phyloP scores from a whole-genome alignment of 2,797 vertebrate species.

The Mallotus villosus region DNA sequence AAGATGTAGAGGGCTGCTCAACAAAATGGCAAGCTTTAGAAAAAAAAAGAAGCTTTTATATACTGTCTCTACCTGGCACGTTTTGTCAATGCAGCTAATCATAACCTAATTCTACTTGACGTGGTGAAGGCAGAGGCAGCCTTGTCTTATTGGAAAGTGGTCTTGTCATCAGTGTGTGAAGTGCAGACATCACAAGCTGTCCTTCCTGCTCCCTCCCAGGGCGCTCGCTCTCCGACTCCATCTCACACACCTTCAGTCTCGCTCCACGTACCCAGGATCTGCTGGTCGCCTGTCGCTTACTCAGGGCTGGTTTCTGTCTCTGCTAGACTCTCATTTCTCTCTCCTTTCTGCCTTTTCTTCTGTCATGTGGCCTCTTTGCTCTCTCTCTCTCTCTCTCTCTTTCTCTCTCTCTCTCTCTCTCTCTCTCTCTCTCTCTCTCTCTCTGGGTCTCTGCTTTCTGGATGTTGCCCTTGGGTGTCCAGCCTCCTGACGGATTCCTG shows the following conservation, averaged over 20 bases:
- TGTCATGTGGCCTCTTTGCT: background rate
- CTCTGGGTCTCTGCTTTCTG: conserved; percentile 5
- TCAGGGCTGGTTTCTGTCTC: background rate
- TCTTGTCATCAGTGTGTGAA: conserved; percentile 37
- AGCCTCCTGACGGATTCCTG: conserved; percentile 45
- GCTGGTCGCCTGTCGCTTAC: too few species aligned
- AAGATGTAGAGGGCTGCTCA: background rate
- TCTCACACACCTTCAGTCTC: too few species aligned
- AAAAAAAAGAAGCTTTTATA: background rate
- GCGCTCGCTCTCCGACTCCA: background rate
- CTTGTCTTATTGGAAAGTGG: conserved; percentile 25
- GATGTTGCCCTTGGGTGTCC: conserved; percentile 41
- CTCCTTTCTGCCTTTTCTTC: background rate
- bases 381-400: background rate
- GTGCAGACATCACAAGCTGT: conserved; percentile 35
- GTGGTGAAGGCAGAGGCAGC: conserved; percentile 28
- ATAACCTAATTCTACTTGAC: conserved; percentile 40
- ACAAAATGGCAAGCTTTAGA: conserved; percentile 6
- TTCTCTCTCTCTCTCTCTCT: conserved; percentile 11
- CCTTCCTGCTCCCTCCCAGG: background rate
- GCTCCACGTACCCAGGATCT: too few species aligned
- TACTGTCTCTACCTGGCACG: background rate
- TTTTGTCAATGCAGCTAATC: conserved; percentile 31
- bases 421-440: background rate
- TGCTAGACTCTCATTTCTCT: background rate